Base-by-base conservation (phyloP, 1,140 invertebrate genomes). In the Laupala kohalensis region DNA sequence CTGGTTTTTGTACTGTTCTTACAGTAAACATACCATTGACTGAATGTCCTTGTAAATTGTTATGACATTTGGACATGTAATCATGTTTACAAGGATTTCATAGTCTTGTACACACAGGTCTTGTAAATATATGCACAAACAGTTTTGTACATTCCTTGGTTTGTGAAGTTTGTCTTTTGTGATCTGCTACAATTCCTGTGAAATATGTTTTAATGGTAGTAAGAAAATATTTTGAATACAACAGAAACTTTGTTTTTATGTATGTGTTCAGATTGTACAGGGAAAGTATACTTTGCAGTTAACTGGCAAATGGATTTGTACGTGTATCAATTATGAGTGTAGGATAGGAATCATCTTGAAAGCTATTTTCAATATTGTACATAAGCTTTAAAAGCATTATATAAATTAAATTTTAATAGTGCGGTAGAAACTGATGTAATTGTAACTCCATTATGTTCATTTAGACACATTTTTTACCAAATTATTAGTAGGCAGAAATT, bases 91-190 rank as follows among this genome's bases (percentile, higher is more conserved):
- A 72, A 72, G 67, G 62, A 72, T 72, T 72, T 72, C 71, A 28
- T 72, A 72, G 53, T 64, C 62, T 64, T 72, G 71, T 72, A 72
- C 67, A 72, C 71, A 71, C 64, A 69, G 24, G 25, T 72, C 71
- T 72, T 72, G 71, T 72, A 72, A 72, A 72, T 72, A 72, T 68
- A 72, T 71, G 70, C 70, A 71, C 70, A 71, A 29, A 71, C 23
- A 37, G 24, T 71, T 71, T 71, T 65, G 63, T 71, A 71, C 70
- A 71, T 71, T 71, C 64, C 64, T 27, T 71, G 30, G 70, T 53
- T 53, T 53, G 37, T 53, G 37, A 19, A 53, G n/a, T 53, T 19
- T 53, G 37, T 53, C 19, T 53, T 53, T 53, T 9, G 9, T 9
- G 19, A 13, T 53, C 37, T 13, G 19, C 37, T 53, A 53, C 37